A percentile compares a stretch with the other conserved stretches of the same genome.
phyloP scores from a whole-genome alignment of 2,113 vertebrate genomes.

The Hydrolagus affinis region DNA sequence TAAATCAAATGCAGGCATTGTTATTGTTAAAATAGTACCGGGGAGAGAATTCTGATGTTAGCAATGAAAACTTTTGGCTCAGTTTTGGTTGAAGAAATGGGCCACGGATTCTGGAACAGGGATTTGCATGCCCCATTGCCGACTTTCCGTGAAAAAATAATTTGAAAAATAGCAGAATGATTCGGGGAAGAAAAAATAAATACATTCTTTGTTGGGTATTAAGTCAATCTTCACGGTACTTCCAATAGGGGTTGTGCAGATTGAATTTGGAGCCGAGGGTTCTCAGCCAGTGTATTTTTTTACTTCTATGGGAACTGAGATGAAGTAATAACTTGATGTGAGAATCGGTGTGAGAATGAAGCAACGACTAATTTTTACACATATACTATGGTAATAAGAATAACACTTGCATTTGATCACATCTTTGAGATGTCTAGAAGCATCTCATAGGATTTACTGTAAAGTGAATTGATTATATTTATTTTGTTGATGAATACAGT shows the following conservation, averaged over 20 bases:
- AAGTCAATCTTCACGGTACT: neutral
- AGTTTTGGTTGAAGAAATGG: neutral
- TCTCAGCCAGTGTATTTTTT: neutral
- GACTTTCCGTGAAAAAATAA: neutral
- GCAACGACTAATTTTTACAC: neutral
- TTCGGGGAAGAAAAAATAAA: neutral
- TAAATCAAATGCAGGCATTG: too few relatives aligned
- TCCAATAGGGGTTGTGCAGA: neutral
- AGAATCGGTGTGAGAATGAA: neutral
- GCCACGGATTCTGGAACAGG: neutral
- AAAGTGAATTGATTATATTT: too few relatives aligned
- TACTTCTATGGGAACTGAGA: neutral
- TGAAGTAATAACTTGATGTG: neutral
- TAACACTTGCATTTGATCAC: too few relatives aligned
- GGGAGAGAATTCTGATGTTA: neutral
- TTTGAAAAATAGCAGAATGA: neutral
- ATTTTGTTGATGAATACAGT: too few relatives aligned
- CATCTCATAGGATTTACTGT: too few relatives aligned
- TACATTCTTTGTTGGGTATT: neutral
- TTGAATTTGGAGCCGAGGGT: neutral
- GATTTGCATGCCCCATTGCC: slow-evolving; percentile 1
- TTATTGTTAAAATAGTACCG: too few relatives aligned
- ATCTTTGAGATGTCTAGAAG: too few relatives aligned
- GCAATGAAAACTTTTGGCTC: neutral
- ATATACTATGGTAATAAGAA: too few relatives aligned